These are phyloP conservation scores for Cladopsammia gracilis DNA, from an alignment of 64 coral and sea anemone species.

Conservation along the genomic window DNA sequence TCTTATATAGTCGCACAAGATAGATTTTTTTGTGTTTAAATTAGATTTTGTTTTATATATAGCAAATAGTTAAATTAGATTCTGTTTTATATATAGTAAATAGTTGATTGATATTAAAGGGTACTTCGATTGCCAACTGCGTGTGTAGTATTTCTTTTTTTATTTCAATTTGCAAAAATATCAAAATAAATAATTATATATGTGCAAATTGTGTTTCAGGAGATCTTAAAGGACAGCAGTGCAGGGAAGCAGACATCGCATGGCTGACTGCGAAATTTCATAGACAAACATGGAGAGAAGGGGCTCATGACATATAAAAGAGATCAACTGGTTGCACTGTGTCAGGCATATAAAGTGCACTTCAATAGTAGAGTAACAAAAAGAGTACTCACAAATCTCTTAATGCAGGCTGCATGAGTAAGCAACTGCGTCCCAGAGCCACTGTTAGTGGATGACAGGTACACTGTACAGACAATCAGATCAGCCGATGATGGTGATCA, in stretches of 20 bases:
- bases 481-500: constrained; percentile 20
- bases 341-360: constrained; percentile 27
- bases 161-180: not conserved
- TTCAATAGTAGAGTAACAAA: constrained; percentile 36
- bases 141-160: not conserved
- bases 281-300: constrained; percentile 27
- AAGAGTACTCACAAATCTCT: constrained; percentile 7
- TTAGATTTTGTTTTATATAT: too few relatives aligned
- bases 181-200: too few relatives aligned
- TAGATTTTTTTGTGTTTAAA: too few relatives aligned
- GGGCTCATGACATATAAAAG: constrained; percentile 4
- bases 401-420: constrained; percentile 25
- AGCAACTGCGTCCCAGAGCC: constrained; percentile 40
- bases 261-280: constrained; percentile 42
- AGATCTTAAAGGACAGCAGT: constrained; percentile 45
- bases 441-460: constrained; percentile 43
- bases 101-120: too few relatives aligned
- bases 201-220: constrained; percentile 34
- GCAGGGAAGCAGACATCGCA: constrained; percentile 26
- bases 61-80: too few relatives aligned
- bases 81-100: too few relatives aligned
- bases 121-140: too few relatives aligned
- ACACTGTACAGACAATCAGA: constrained; percentile 40
- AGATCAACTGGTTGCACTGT: constrained; percentile 20
- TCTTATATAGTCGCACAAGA: too few relatives aligned